Base-by-base conservation (phyloP, 2,797 vertebrate genomes). In the Rhyacichthys aspro region DNA sequence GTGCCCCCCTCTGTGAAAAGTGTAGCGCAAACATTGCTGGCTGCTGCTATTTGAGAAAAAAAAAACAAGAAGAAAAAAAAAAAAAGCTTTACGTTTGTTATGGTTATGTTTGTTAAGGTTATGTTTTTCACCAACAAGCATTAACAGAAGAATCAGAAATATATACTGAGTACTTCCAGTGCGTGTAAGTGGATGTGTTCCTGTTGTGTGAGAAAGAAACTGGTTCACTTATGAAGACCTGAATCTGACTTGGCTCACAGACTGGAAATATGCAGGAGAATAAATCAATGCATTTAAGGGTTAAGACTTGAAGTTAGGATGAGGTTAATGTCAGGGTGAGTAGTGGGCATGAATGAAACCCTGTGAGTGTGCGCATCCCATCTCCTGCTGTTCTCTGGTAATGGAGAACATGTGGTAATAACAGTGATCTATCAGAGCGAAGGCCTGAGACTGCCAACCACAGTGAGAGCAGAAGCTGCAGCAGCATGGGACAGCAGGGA, bases 381-480 rank as follows among this genome's bases (percentile, higher is more conserved):
- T 59, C 59, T 49, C 77, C 77, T 1, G 59, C 78, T 81, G 78
- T 65, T 78, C 67, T 57, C 49, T 59, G 50, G 80, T 86, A 88
- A 86, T 82, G 68, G 83, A 85, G 76, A 81, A 70, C 78, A 83
- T 85, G 83, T 67, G 74, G 82, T 89, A 88, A 87, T 86, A 81
- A 85, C 71, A 80, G 83, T 78, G 81, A 86, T 89, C 76, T 83
- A 84, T 87, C 82, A 86, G 59, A 69, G 70, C 2, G 16, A 83
- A 72, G 59, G 60, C 55, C 70, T 66, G 60, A 71, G 72, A 62
- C 74, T 67, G 74, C 78, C 79, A 78, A 53, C 81, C 65, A 56
- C 77, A 46, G 74, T 60, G 70, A 84, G 72, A 83, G 65, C 81
- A 86, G 81, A 83, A 78, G 79, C 74, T 74, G 63, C 74, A 78